phyloP scores from a whole-genome alignment of 2,888 invertebrate genomes.

The Drosophila subsilvestris region DNA sequence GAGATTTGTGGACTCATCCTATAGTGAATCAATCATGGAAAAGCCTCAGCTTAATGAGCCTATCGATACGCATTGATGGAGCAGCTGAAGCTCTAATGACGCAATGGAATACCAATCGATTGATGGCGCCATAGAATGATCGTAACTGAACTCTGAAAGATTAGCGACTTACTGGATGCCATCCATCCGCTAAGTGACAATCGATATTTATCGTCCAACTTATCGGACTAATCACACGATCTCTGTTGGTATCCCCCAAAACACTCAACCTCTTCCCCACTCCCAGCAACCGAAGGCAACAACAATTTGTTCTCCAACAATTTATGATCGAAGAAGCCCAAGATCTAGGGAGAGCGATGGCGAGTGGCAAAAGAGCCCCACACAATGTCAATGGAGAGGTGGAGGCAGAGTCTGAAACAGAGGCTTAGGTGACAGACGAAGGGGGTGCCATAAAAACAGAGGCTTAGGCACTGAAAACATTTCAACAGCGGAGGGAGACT shows the following conservation, averaged over 20 bases:
- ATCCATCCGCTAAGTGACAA: conserved; percentile 24
- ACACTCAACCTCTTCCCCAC: neutral
- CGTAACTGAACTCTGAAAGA: neutral
- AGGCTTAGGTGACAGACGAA: neutral
- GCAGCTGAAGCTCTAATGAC: no score
- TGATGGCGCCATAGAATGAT: neutral
- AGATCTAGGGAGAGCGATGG: conserved; percentile 7
- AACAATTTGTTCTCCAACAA: conserved; percentile 39
- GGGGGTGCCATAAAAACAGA: neutral
- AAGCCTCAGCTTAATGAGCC: no score
- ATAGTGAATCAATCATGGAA: neutral
- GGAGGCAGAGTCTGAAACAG: neutral
- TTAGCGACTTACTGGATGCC: conserved; percentile 33
- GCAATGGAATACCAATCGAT: neutral
- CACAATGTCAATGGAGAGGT: neutral
- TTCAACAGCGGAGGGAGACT: no score
- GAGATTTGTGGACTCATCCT: neutral
- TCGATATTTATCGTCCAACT: conserved; percentile 33
- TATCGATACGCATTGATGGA: neutral
- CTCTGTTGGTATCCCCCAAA: neutral
- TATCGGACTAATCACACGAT: conserved; percentile 44
- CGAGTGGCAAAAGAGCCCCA: neutral
- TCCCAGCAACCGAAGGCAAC: conserved; percentile 4
- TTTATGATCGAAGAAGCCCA: conserved; percentile 30
- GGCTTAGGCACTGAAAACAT: no score